Conservation (phyloP, 1,140 invertebrate genomes). For the Sesamia nonagrioides region DNA sequence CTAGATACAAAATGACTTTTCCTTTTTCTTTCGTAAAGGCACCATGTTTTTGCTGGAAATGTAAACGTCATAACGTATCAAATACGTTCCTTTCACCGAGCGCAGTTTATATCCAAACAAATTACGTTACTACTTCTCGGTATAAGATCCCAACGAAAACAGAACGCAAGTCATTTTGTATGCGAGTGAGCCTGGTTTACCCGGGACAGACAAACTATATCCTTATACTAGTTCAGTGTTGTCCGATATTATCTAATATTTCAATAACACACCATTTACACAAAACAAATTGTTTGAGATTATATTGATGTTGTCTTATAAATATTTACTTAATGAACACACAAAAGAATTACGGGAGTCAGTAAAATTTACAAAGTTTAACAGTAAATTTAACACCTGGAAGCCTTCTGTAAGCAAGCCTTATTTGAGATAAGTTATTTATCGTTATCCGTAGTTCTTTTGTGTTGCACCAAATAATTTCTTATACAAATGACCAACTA, state of each 20-base stretch:
- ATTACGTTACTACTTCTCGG: constrained; percentile 1
- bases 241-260: constrained; percentile 34
- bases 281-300: constrained; percentile 27
- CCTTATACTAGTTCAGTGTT: constrained; percentile 16
- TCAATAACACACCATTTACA: constrained; percentile 17
- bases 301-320: constrained; percentile 21
- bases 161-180: constrained; percentile 39
- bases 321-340: constrained; percentile 25
- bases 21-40: too few species aligned
- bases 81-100: background rate
- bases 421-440: background rate
- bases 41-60: background rate
- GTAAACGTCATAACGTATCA: background rate
- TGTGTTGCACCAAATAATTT: constrained; percentile 23
- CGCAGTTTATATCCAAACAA: constrained; percentile 5
- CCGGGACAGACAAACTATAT: background rate
- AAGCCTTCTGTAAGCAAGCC: background rate
- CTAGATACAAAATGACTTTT: constrained; percentile 27
- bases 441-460: background rate
- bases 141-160: constrained; percentile 20
- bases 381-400: background rate
- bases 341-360: constrained; percentile 6
- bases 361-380: constrained; percentile 16
- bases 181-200: background rate
- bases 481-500: constrained; percentile 12